Base-by-base conservation (phyloP, 2,888 invertebrate species). In the Andrena fulva region DNA sequence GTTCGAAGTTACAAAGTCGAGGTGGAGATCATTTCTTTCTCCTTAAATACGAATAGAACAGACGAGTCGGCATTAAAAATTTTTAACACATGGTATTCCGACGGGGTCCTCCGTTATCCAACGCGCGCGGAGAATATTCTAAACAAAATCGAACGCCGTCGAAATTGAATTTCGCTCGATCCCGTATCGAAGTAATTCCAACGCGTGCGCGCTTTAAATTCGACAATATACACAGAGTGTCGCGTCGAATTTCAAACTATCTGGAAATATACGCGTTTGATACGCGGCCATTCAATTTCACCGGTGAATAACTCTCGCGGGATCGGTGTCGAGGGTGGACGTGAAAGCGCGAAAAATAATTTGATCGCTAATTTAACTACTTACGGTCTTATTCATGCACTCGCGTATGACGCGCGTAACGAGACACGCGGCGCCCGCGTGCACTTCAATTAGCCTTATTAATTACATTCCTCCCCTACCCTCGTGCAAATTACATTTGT, bases 401-500 rank as follows among this genome's bases (percentile, higher is more conserved):
- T 56, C 31, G 33, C 64, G 20, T 10, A 4, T 27, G 35, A 35
- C 20, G 16, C 35, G 27, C 33, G 56, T 27, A 27, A 24, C n/a
- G 59, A 48, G 35, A 10, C 33, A 16, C 50, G 10, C 16, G 16
- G 3, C 16, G 42, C 42, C 42, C 42, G 16, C 42, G 42, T 42
- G 42, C 52, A 6, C 20, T 76, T 76, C 56, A 68, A 76, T 77
- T 76, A 68, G 63, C 68, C 63, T 63, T 20, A 54, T 48, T 68
- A 68, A 67, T 62, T 54, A 54, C 24, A 67, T 54, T 48, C 27
- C 63, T 31, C 27, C 54, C n/a, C 29, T 62, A 27, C 54, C 10
- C 24, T 62, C 31, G 24, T 48, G 42, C 12, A 54, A 76, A 62
- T 76, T 76, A 62, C 62, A 54, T 76, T 68, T 42, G 31, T 68